Evolutionary conservation across 2,797 vertebrate species (phyloP), one percentile per base, ranked within the genome.

Genomic region (Diceros bicornis): DNA sequence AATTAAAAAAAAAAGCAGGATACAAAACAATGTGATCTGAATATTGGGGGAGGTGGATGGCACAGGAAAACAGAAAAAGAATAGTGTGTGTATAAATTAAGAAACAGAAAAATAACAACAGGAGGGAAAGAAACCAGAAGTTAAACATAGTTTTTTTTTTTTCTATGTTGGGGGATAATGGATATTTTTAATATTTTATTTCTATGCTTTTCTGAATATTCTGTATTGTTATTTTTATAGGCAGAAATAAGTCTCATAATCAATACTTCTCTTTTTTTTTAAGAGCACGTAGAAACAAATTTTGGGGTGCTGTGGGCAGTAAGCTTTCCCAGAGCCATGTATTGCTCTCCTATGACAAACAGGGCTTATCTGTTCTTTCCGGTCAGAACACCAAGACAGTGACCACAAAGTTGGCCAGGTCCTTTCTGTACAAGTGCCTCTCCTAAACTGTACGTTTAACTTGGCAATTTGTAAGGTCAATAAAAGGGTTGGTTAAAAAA

Each of bases 341-440:
- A 32, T 64, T 68, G 71, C 62, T 74, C 6, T 69, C 6, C 18
- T 74, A 4, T 66, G 64, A 78, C 74, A 71, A 89, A 85, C 20
- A 85, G 25, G 20, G 9, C 71, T 95, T 88, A 47, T 88, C 66
- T 68, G 27, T 94, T 92, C 90, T 83, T 97, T 69, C 75, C 71
- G 72, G 75, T 92, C 4, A 29, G 81, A 29, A 78, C 44, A 92
- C n/a, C 17, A 7, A 61, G 44, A 82, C 34, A 64, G n/a, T 20
- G 16, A 75, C n/a, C 34, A 13, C 5, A 8, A 52, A 78, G 84
- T 50, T 69, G 85, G n/a, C n/a, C 2, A 32, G 37, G 32, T n/a
- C 18, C 62, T 69, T 95, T 83, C 81, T 91, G 13, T 74, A 85
- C 64, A 86, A 88, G 79, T 34, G n/a, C 20, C 16, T 94, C 13